Percentiles rank a stretch among this genome's conserved stretches.
Conservation (phyloP, 2,797 vertebrate genomes). For the Dendrocincla fuliginosa region DNA sequence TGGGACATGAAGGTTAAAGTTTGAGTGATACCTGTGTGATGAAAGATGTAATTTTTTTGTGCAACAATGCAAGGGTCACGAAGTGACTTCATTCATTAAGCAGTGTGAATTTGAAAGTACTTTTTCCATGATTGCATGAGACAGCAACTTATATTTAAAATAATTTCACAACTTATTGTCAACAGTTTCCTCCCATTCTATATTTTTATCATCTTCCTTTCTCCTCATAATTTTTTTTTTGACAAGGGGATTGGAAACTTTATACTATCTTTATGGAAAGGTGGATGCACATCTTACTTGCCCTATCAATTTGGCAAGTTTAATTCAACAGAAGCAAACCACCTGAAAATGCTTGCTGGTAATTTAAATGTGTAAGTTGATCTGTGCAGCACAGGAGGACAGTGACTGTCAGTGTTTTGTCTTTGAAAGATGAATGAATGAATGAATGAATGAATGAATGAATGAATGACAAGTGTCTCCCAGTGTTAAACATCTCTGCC, state of each 20-base stretch:
- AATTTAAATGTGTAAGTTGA: not conserved
- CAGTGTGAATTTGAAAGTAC: not conserved
- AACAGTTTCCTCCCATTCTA: not conserved
- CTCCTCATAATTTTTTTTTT: not conserved
- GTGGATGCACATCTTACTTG: not conserved
- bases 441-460: not conserved
- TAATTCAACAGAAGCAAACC: not conserved
- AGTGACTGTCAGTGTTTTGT: not conserved
- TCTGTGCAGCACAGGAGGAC: not conserved
- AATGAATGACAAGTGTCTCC: not conserved
- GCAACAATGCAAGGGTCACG: not conserved
- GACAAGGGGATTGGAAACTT: not conserved
- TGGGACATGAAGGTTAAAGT: not conserved
- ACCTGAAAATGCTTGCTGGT: not conserved
- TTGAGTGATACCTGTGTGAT: not conserved
- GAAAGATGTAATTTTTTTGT: not conserved
- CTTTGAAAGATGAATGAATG: not conserved
- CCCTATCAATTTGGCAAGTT: not conserved
- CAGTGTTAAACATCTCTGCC: not conserved
- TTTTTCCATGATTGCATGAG: not conserved
- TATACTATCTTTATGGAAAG: not conserved
- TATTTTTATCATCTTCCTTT: not conserved
- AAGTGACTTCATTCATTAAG: not conserved
- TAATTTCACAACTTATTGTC: not conserved
- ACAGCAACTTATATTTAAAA: not conserved